Evolutionary conservation across 2,113 vertebrate species (phyloP).

Genomic region (Takifugu flavidus): DNA sequence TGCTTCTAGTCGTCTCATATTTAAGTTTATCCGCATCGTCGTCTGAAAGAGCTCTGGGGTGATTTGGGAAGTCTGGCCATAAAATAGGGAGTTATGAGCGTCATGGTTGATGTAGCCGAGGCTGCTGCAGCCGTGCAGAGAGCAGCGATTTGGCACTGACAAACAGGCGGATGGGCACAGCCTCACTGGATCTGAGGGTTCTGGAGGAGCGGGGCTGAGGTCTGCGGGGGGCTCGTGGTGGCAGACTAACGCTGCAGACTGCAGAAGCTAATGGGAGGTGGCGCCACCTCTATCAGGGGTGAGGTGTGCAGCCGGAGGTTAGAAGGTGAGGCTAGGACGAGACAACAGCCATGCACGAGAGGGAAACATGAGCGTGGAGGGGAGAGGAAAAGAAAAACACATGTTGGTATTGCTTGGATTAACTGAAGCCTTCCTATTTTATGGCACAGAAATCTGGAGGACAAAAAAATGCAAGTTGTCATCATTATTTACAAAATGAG

Average conservation of each 20-base stretch:
- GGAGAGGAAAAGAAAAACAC: conserved; percentile 19
- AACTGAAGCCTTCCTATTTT: conserved; percentile 88
- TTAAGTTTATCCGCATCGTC: conserved; percentile 50
- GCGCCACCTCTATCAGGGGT: conserved; percentile 5
- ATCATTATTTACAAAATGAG: conserved; percentile 92
- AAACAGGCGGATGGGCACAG: conserved; percentile 40
- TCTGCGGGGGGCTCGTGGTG: too few relatives aligned
- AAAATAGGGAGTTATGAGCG: conserved; percentile 74
- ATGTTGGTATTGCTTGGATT: conserved; percentile 77
- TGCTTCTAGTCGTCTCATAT: conserved; percentile 48
- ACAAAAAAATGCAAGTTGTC: conserved; percentile 74
- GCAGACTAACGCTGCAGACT: background rate
- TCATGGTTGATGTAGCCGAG: conserved; percentile 58
- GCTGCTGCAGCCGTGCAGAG: conserved; percentile 29
- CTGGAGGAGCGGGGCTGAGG: background rate
- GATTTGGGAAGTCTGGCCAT: conserved; percentile 74
- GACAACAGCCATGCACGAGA: conserved; percentile 31
- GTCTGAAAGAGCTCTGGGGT: conserved; percentile 56
- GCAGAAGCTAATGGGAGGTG: conserved; percentile 1
- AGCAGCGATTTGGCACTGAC: conserved; percentile 48
- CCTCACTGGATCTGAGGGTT: conserved; percentile 18
- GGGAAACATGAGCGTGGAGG: conserved; percentile 7
- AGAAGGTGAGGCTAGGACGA: conserved; percentile 21
- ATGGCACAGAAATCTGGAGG: conserved; percentile 88
- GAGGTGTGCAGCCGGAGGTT: conserved; percentile 22